These are phyloP conservation scores for Scrobipalpa costella DNA, from an alignment of 2,888 invertebrate species.

Conservation along the genomic window DNA sequence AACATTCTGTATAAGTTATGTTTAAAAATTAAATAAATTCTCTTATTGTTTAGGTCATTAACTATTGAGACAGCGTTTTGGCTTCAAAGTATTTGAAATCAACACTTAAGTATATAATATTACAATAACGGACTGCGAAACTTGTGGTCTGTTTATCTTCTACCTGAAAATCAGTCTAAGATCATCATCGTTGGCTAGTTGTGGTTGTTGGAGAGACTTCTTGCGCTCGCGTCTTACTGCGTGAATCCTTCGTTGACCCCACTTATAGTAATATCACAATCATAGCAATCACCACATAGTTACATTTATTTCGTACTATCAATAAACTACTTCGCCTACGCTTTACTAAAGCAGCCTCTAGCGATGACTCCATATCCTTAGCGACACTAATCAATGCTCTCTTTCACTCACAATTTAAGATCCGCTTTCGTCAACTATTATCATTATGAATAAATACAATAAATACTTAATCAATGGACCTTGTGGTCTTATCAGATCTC, in stretches of 20 bases:
- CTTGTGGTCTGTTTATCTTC: slow-evolving; percentile 69
- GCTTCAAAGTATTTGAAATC: slow-evolving; percentile 69
- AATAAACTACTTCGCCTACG: slow-evolving; percentile 36
- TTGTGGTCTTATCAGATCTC: slow-evolving; percentile 20
- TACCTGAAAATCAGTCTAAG: slow-evolving; percentile 80
- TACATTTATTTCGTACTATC: slow-evolving; percentile 41
- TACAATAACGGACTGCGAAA: slow-evolving; percentile 71
- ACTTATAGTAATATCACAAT: slow-evolving; percentile 79
- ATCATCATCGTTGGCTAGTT: slow-evolving; percentile 67
- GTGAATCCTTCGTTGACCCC: slow-evolving; percentile 44
- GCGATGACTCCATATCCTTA: slow-evolving; percentile 36
- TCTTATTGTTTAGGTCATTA: slow-evolving; percentile 73
- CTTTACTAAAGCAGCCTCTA: slow-evolving; percentile 38
- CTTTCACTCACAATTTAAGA: slow-evolving; percentile 22
- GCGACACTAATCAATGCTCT: slow-evolving; percentile 15
- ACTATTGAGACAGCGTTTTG: slow-evolving; percentile 77
- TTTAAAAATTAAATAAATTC: slow-evolving; percentile 80
- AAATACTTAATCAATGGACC: slow-evolving; percentile 15
- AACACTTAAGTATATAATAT: slow-evolving; percentile 53
- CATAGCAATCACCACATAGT: slow-evolving; percentile 57
- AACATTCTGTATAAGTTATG: slow-evolving; percentile 77
- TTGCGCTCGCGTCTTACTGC: slow-evolving; percentile 42
- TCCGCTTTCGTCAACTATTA: slow-evolving; percentile 15
- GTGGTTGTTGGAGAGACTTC: slow-evolving; percentile 56
- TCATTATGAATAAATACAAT: slow-evolving; percentile 21